These are phyloP conservation scores for Mythimna impura DNA, from an alignment of 2,888 invertebrate genomes.

Conservation along the genomic window DNA sequence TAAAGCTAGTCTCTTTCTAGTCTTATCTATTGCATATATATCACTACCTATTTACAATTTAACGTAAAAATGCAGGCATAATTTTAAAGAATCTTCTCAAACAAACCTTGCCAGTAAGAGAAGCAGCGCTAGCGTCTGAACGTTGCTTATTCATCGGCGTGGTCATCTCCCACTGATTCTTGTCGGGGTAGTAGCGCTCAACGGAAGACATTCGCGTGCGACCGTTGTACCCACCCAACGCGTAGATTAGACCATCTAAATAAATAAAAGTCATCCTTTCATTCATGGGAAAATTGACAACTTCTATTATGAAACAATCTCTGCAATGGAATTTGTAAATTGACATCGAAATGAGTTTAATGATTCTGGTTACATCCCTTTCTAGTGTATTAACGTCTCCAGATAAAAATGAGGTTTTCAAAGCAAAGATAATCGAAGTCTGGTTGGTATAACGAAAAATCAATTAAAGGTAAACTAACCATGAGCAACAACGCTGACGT, in stretches of 20 bases:
- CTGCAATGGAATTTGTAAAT: background rate
- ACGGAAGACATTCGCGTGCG: constrained; percentile 94
- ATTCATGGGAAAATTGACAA: background rate
- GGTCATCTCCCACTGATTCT: constrained; percentile 95
- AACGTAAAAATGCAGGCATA: background rate
- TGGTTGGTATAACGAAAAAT: background rate
- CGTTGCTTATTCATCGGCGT: constrained; percentile 94
- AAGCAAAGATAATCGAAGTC: background rate
- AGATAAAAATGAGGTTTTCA: background rate
- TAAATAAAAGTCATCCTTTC: background rate
- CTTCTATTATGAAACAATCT: background rate
- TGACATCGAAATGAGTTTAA: too few relatives aligned
- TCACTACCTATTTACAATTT: background rate
- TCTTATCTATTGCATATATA: background rate
- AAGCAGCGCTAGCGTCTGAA: constrained; percentile 94
- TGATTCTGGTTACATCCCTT: background rate
- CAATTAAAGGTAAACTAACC: constrained; percentile 77
- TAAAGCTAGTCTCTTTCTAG: background rate
- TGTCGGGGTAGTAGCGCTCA: constrained; percentile 94
- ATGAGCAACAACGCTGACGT: constrained; percentile 94
- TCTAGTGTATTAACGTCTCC: background rate
- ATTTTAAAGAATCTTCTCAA: background rate
- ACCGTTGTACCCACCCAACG: constrained; percentile 96
- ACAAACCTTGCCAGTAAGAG: constrained; percentile 91
- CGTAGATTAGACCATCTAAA: constrained; percentile 93